Evolutionary conservation across 2,797 vertebrate genomes (phyloP).

Genomic region (Brotula barbata): DNA sequence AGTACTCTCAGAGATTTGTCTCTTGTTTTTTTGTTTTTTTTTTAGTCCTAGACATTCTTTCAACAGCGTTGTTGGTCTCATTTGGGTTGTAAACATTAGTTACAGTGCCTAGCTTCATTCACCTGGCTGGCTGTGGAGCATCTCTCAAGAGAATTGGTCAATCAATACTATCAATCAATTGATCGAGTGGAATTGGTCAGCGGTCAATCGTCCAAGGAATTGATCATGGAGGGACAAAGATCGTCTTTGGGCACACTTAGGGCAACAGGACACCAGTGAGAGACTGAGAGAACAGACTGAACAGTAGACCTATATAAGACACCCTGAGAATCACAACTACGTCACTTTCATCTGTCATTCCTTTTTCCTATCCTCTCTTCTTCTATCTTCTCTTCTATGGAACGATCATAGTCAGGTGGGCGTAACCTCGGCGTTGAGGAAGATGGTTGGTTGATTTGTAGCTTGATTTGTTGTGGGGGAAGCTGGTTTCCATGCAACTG

Average conservation of each 20-base stretch:
- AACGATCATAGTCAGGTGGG: slow-evolving; percentile 69
- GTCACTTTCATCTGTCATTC: slow-evolving; percentile 61
- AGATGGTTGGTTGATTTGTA: slow-evolving; percentile 74
- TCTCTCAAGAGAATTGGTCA: slow-evolving; percentile 73
- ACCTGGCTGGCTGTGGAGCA: slow-evolving; percentile 68
- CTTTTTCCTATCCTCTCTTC: slow-evolving; percentile 59
- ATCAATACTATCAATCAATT: slow-evolving; percentile 72
- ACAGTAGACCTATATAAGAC: slow-evolving; percentile 77
- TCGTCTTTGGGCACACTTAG: slow-evolving; percentile 81
- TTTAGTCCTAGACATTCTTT: slow-evolving; percentile 82
- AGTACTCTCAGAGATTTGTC: slow-evolving; percentile 76
- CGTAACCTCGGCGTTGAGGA: slow-evolving; percentile 73
- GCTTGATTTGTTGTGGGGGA: slow-evolving; percentile 69
- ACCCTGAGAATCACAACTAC: slow-evolving; percentile 83
- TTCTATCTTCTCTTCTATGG: slow-evolving; percentile 64
- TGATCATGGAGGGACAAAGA: slow-evolving; percentile 63
- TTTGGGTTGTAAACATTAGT: slow-evolving; percentile 84
- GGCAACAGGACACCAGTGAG: slow-evolving; percentile 74
- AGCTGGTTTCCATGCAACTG: slow-evolving; percentile 78
- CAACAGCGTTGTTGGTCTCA: slow-evolving; percentile 85
- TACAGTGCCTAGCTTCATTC: slow-evolving; percentile 74
- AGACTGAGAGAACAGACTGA: slow-evolving; percentile 75
- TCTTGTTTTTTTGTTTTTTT: slow-evolving; percentile 55
- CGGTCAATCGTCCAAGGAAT: slow-evolving; percentile 61
- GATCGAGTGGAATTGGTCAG: slow-evolving; percentile 73